Evolutionary conservation across 2,797 vertebrate genomes (phyloP).

Genomic region (Syndactyla subalaris): DNA sequence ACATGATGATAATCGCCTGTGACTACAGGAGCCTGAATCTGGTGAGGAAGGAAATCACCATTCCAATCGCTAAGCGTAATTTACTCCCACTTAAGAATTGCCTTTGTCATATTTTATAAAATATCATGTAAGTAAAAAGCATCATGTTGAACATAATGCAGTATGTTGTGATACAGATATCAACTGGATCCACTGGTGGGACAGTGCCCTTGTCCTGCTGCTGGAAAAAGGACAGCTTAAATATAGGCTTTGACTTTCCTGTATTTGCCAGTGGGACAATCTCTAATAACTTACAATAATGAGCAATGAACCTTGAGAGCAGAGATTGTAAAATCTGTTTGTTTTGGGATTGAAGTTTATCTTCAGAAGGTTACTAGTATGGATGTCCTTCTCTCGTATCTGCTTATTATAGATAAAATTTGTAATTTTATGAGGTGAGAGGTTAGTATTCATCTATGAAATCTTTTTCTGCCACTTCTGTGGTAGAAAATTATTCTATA

Average conservation of each 20-base stretch:
- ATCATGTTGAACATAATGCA: not conserved
- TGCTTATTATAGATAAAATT: slow-evolving; percentile 6
- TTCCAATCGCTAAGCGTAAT: not conserved
- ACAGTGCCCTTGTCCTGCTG: fast-evolving
- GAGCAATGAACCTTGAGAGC: not conserved
- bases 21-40: not conserved
- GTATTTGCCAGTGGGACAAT: not conserved
- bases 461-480: not conserved
- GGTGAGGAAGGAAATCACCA: not conserved
- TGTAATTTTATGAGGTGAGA: not conserved
- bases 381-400: not conserved
- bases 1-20: not conserved
- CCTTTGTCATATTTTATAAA: not conserved
- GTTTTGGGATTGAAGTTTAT: not conserved
- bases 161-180: not conserved
- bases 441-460: not conserved
- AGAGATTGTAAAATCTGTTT: not conserved
- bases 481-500: not conserved
- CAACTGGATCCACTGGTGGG: not conserved
- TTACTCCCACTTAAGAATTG: not conserved
- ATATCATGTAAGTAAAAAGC: not conserved
- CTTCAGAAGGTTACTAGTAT: slow-evolving; percentile 16
- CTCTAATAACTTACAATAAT: not conserved
- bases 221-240: not conserved
- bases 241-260: not conserved